Conservation (phyloP, 2,888 invertebrate genomes). For the Epistrophe grossulariae region DNA sequence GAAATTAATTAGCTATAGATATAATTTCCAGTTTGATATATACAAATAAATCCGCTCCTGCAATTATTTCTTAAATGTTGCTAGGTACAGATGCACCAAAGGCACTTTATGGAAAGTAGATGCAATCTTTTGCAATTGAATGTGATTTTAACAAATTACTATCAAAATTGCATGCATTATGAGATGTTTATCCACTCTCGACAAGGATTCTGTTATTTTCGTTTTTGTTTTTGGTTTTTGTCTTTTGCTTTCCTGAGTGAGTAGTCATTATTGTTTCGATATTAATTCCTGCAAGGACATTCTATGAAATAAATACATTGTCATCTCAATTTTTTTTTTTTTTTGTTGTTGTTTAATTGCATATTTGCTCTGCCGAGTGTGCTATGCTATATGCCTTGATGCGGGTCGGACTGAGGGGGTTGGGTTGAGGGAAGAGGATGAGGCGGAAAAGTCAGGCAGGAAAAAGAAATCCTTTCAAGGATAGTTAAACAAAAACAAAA, state of each 20-base stretch:
- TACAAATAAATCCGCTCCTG: neutral
- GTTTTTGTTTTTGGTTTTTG: slow-evolving; percentile 33
- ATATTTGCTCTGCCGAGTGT: slow-evolving; percentile 57
- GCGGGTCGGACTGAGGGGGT: neutral
- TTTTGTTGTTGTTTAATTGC: slow-evolving; percentile 30
- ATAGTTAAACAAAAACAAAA: slow-evolving; percentile 74
- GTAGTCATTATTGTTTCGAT: slow-evolving; percentile 71
- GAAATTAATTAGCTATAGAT: too few relatives aligned
- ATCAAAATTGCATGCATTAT: slow-evolving; percentile 67
- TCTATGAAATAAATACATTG: slow-evolving; percentile 72
- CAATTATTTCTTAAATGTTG: slow-evolving; percentile 26
- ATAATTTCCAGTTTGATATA: too few relatives aligned
- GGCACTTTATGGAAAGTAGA: slow-evolving; percentile 26
- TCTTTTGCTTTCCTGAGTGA: slow-evolving; percentile 59
- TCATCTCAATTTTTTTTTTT: slow-evolving; percentile 47
- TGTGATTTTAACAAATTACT: slow-evolving; percentile 66
- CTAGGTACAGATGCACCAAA: slow-evolving; percentile 34
- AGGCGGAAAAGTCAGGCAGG: slow-evolving; percentile 58
- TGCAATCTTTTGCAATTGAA: slow-evolving; percentile 60
- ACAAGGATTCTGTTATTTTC: slow-evolving; percentile 36
- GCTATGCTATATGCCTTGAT: slow-evolving; percentile 14
- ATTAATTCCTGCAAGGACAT: slow-evolving; percentile 75
- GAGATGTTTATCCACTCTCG: slow-evolving; percentile 58
- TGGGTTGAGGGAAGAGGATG: neutral
- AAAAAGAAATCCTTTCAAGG: slow-evolving; percentile 75